Base-by-base conservation (phyloP, 2,797 vertebrate genomes). In the Crax fasciolata region DNA sequence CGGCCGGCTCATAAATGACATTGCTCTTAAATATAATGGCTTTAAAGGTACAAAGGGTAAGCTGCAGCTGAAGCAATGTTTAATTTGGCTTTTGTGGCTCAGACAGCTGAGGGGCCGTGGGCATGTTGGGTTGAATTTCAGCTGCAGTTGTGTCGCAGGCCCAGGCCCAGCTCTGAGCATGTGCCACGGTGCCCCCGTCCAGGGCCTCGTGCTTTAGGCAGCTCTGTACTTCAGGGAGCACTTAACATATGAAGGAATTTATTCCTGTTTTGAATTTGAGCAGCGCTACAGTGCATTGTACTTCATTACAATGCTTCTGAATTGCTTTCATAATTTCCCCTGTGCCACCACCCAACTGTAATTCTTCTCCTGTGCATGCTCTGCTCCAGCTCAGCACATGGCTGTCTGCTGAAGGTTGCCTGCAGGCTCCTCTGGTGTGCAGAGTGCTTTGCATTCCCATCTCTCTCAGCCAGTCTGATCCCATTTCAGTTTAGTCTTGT, bases 221-320 rank as follows among this genome's bases (percentile, higher is more conserved):
- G 90, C 66, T 48, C 85, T 6, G 39, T 16, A 4, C 96, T 93
- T 88, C 71, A 39, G 95, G 96, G 95, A 96, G 58, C 73, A 55
- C 90, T 95, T 96, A 95, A 88, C 88, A 86, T 94, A 79, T 68
- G 85, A 94, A 97, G 93, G 88, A 95, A 96, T 91, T 93, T 87
- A 91, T 93, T 95, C 90, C 91, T 95, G 95, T 58, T 94, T 94
- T 87, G 94, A 97, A 90, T 96, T 93, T 90, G 83, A 97, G 91
- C 83, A 85, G 95, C 32, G 1, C 91, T 91, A 19, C 78, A 91
- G 82, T 2, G 43, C 91, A 88, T 96, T 95, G 93, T 96, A 10
- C 90, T 96, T 95, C 72, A 79, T 95, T 97, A 90, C 94, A 94
- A 95, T 91, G 96, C 88, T 94, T 91, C 91, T 96, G 94, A 94